Conservation (phyloP, 2,113 vertebrate genomes). For the Cryptotis parvus region DNA sequence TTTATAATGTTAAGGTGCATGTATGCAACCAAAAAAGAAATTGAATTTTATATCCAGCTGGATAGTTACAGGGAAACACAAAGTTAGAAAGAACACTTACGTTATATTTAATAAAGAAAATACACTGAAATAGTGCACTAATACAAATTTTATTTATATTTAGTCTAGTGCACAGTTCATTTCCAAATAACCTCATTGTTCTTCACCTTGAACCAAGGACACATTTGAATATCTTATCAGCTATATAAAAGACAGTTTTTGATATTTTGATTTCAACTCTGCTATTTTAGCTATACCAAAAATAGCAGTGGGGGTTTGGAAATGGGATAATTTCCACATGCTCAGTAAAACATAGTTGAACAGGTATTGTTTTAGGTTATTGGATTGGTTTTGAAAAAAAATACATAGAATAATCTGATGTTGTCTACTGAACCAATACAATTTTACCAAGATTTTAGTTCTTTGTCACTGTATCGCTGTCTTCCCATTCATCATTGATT, state of each 20-base stretch:
- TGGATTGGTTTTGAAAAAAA: conserved; percentile 24
- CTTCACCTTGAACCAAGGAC: not conserved
- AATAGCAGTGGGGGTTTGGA: no score
- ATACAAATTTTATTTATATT: not conserved
- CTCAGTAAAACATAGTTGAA: not conserved
- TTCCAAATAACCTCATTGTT: not conserved
- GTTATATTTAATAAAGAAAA: not conserved
- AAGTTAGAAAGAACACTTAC: not conserved
- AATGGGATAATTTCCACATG: no score
- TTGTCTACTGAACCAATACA: not conserved
- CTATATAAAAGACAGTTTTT: not conserved
- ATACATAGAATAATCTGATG: not conserved
- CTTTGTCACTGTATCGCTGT: no score
- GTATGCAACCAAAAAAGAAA: not conserved
- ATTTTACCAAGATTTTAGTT: not conserved
- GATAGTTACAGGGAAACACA: not conserved
- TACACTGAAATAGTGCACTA: not conserved
- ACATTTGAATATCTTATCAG: not conserved
- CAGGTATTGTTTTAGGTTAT: not conserved
- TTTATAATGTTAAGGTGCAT: not conserved
- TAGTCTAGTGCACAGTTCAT: not conserved
- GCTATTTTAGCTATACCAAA: not conserved
- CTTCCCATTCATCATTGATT: no score
- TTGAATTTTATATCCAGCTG: not conserved
- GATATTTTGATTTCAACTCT: not conserved